These are phyloP conservation scores for Yponomeuta plumbellus DNA, from an alignment of 2,888 invertebrate genomes.

Conservation along the genomic window DNA sequence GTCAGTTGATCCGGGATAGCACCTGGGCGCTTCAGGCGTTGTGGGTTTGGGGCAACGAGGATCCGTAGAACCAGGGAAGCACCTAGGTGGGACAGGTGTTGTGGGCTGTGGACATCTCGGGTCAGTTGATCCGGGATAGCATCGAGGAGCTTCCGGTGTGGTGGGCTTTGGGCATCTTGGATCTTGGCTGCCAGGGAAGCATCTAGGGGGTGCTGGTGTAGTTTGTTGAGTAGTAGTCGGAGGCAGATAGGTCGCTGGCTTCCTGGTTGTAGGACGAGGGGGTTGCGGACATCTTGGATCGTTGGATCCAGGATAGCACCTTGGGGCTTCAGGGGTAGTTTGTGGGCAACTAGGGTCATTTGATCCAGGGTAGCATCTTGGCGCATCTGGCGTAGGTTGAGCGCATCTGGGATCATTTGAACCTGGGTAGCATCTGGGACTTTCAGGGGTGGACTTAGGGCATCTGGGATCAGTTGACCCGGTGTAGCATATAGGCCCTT, in stretches of 20 bases:
- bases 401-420: constrained; percentile 26
- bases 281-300: constrained; percentile 43
- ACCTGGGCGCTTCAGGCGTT: constrained; percentile 29
- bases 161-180: constrained; percentile 35
- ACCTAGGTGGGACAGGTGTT: constrained; percentile 16
- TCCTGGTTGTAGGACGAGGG: constrained; percentile 30
- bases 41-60: constrained; percentile 40
- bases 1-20: constrained; percentile 29
- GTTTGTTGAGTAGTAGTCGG: constrained; percentile 19
- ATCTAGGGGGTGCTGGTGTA: constrained; percentile 21
- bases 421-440: constrained; percentile 26
- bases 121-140: constrained; percentile 25
- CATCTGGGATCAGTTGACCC: constrained; percentile 36
- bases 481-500: constrained; percentile 34
- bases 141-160: constrained; percentile 23
- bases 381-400: constrained; percentile 24
- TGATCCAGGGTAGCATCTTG: constrained; percentile 35
- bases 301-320: constrained; percentile 29
- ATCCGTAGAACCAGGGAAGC: constrained; percentile 43
- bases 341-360: constrained; percentile 40
- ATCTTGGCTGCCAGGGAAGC: constrained; percentile 36
- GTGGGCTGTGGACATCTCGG: constrained; percentile 19
- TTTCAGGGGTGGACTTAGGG: constrained; percentile 27
- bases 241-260: constrained; percentile 7
- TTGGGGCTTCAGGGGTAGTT: constrained; percentile 30